Evolutionary conservation across 2,888 invertebrate species (phyloP).

Genomic region (Adela reaumurella): DNA sequence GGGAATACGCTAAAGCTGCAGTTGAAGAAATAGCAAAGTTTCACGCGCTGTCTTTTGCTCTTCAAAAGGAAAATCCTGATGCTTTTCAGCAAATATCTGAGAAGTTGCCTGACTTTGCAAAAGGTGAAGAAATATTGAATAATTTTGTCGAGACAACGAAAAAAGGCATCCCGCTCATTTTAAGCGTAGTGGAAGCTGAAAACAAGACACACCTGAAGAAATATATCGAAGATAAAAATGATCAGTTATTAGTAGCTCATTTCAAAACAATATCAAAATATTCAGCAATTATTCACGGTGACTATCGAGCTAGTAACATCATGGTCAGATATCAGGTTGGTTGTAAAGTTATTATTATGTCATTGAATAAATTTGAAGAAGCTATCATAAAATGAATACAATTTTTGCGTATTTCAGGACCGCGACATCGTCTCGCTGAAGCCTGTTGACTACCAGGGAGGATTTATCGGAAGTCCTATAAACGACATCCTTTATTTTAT

Average conservation of each 20-base stretch:
- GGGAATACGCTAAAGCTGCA: conserved; percentile 22
- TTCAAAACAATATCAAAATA: background rate
- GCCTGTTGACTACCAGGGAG: conserved; percentile 30
- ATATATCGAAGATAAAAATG: background rate
- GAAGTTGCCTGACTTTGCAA: too few relatives aligned
- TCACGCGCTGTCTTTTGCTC: conserved; percentile 32
- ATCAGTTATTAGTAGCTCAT: background rate
- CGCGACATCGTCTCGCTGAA: conserved; percentile 17
- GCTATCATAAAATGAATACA: too few relatives aligned
- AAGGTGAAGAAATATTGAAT: too few relatives aligned
- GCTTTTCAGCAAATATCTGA: too few relatives aligned
- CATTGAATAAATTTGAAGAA: background rate
- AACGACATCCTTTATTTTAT: conserved; percentile 33
- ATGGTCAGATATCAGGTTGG: conserved; percentile 16
- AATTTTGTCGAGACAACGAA: background rate
- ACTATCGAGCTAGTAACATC: conserved; percentile 23
- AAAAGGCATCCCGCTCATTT: background rate
- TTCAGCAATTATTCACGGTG: conserved; percentile 21
- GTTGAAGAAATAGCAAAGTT: conserved; percentile 24
- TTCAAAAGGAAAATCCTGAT: conserved; percentile 24
- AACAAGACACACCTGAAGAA: background rate
- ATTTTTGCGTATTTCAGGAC: conserved; percentile 15
- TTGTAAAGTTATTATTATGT: background rate
- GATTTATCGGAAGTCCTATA: conserved; percentile 23
- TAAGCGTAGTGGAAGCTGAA: background rate